A percentile compares a stretch with the other conserved stretches of the same genome.
phyloP scores from a whole-genome alignment of 1,140 invertebrate genomes.

The Penaeus chinensis region DNA sequence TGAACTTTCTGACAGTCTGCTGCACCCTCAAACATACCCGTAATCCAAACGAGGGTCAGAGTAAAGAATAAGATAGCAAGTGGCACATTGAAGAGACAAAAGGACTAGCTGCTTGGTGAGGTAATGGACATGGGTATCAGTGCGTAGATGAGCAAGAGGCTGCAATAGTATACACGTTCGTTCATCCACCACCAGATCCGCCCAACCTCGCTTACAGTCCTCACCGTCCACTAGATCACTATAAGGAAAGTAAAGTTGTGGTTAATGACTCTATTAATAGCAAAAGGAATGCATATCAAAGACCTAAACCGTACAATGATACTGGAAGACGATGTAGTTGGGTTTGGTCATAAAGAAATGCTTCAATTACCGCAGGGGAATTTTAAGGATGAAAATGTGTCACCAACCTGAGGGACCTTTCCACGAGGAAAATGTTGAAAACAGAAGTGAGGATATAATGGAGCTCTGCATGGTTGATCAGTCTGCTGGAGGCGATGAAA shows the following conservation, averaged over 20 bases:
- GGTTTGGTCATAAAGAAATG: neutral
- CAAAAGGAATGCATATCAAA: too few species aligned
- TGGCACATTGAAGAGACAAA: slow-evolving; percentile 47
- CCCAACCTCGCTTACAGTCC: slow-evolving; percentile 3
- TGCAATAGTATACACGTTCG: slow-evolving; percentile 30
- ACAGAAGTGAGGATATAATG: slow-evolving; percentile 53
- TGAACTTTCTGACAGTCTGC: too few species aligned
- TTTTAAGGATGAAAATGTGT: neutral
- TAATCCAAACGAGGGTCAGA: slow-evolving; percentile 11
- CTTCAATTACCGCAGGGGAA: neutral
- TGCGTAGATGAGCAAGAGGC: slow-evolving; percentile 30
- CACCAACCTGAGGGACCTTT: slow-evolving; percentile 35
- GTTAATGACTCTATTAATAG: neutral
- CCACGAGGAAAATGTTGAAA: slow-evolving; percentile 33
- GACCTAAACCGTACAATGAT: neutral
- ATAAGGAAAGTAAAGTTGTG: neutral
- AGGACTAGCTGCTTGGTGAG: slow-evolving; percentile 42
- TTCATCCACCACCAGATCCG: slow-evolving; percentile 46
- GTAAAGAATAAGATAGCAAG: slow-evolving; percentile 47
- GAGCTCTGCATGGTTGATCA: slow-evolving; percentile 41
- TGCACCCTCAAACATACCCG: neutral
- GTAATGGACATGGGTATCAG: slow-evolving; percentile 31
- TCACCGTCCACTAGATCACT: slow-evolving; percentile 30
- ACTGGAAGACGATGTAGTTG: neutral
- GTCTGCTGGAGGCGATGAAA: slow-evolving; percentile 10